Evolutionary conservation across 2,888 invertebrate genomes (phyloP).

Genomic region (Acholoe squamosa): DNA sequence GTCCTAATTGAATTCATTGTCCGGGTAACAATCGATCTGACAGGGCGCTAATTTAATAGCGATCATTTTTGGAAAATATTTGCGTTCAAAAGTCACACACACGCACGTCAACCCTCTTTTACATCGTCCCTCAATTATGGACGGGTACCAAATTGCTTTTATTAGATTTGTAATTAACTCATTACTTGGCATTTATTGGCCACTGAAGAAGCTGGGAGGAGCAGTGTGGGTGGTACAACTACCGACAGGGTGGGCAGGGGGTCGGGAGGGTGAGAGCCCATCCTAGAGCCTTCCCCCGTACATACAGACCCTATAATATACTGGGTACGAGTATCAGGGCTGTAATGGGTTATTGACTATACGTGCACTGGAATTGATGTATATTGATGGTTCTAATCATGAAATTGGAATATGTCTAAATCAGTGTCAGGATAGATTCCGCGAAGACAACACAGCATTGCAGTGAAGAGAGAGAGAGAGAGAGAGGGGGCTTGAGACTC

Average conservation of each 20-base stretch:
- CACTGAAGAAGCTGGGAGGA: background rate
- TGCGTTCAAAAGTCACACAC: constrained; percentile 52
- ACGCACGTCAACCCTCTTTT: too few relatives aligned
- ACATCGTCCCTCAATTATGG: constrained; percentile 50
- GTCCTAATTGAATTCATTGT: constrained; percentile 64
- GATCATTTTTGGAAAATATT: constrained; percentile 63
- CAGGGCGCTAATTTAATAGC: constrained; percentile 62
- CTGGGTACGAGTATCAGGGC: background rate
- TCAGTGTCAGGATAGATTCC: constrained; percentile 33
- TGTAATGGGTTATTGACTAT: background rate
- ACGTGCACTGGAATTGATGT: background rate
- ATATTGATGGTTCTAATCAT: constrained; percentile 49
- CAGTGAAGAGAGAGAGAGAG: background rate
- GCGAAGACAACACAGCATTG: too few relatives aligned
- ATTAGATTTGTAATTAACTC: constrained; percentile 66
- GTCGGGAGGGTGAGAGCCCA: background rate
- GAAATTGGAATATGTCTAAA: constrained; percentile 64
- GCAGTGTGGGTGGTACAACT: background rate
- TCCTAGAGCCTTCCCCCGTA: background rate
- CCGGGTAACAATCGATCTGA: constrained; percentile 52
- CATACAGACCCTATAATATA: background rate
- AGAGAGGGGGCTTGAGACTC: background rate
- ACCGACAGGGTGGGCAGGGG: background rate
- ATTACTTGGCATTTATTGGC: constrained; percentile 62
- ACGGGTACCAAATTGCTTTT: constrained; percentile 52